phyloP scores from a whole-genome alignment of 2,113 vertebrate species.

The Otocyon megalotis region DNA sequence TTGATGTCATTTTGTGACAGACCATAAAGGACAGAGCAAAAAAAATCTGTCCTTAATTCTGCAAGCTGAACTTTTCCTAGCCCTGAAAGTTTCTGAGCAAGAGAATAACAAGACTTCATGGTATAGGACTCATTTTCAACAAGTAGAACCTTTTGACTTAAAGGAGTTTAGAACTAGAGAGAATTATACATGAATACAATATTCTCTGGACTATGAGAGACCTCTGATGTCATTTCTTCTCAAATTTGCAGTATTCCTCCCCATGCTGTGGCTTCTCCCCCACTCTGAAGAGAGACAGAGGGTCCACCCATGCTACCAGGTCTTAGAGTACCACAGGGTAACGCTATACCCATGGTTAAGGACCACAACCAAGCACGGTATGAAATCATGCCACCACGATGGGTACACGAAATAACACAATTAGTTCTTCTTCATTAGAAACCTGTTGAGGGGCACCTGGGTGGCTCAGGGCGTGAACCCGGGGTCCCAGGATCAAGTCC shows the following conservation, averaged over 20 bases:
- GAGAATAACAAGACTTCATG: not conserved
- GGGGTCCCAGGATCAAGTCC: too few species aligned
- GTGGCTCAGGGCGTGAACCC: too few species aligned
- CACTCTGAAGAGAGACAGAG: fast-evolving
- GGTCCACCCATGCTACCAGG: too few species aligned
- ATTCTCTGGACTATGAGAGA: not conserved
- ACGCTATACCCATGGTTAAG: not conserved
- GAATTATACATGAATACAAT: not conserved
- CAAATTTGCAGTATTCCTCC: not conserved
- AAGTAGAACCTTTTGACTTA: not conserved
- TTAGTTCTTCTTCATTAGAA: not conserved
- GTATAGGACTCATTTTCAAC: not conserved
- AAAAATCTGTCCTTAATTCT: not conserved
- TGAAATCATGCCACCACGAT: not conserved
- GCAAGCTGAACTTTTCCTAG: not conserved
- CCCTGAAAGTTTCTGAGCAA: not conserved
- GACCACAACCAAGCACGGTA: not conserved
- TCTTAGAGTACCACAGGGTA: not conserved
- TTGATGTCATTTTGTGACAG: not conserved
- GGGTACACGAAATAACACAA: not conserved
- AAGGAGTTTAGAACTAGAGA: not conserved
- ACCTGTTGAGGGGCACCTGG: too few species aligned
- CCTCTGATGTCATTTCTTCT: not conserved
- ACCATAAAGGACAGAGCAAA: not conserved
- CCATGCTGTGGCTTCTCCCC: not conserved